Evolutionary conservation across 2,113 vertebrate genomes (phyloP).

Genomic region (Cryptotis parvus): DNA sequence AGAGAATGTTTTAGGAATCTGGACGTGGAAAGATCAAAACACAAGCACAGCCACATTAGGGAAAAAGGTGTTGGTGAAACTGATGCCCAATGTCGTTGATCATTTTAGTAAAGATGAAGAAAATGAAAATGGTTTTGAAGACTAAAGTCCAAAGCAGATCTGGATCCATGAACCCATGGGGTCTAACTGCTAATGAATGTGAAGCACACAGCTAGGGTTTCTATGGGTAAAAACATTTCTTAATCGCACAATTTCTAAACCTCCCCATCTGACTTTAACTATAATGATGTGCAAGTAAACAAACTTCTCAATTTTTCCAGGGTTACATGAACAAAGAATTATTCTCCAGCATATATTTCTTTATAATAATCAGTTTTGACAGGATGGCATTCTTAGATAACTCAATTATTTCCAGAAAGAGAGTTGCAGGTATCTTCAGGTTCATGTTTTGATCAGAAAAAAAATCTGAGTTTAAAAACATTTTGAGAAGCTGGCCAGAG

Average conservation of each 20-base stretch:
- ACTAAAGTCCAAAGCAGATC: conserved; percentile 64
- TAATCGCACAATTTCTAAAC: conserved; percentile 72
- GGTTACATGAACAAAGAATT: not conserved
- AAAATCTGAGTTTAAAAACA: conserved; percentile 49
- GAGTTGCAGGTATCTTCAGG: not conserved
- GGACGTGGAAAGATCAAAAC: conserved; percentile 40
- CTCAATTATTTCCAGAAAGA: conserved; percentile 23
- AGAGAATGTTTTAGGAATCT: conserved; percentile 31
- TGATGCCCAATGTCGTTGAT: conserved; percentile 27
- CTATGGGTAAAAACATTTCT: conserved; percentile 66
- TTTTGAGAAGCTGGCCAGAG: too few species aligned
- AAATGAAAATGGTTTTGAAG: conserved; percentile 67
- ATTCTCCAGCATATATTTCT: not conserved
- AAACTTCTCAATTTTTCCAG: conserved; percentile 51
- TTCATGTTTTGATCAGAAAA: conserved; percentile 45
- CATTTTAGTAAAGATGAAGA: conserved; percentile 51
- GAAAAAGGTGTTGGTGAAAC: conserved; percentile 16
- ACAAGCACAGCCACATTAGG: not conserved
- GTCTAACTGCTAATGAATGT: conserved; percentile 56
- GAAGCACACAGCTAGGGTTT: conserved; percentile 47
- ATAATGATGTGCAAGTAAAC: conserved; percentile 47
- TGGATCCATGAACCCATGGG: conserved; percentile 50
- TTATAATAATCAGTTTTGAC: conserved; percentile 31
- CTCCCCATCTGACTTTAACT: conserved; percentile 68
- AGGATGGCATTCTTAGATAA: conserved; percentile 23